Evolutionary conservation across 2,797 vertebrate species (phyloP).

Genomic region (Ctenochaetus hawaiiensis): DNA sequence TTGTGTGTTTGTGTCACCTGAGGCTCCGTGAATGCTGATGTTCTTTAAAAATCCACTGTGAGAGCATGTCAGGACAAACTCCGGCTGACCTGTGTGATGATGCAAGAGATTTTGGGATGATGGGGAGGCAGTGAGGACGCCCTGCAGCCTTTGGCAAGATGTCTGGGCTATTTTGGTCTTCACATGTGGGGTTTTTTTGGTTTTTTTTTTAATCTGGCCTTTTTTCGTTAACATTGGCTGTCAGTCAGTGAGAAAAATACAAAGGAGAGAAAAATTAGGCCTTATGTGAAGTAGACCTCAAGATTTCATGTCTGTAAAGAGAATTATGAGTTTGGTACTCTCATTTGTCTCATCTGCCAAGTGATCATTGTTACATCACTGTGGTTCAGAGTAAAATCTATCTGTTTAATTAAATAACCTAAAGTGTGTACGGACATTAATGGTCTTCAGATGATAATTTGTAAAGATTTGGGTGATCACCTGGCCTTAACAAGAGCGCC

Average conservation of each 20-base stretch:
- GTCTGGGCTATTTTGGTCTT: slow-evolving; percentile 40
- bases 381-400: background rate
- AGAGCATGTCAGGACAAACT: slow-evolving; percentile 39
- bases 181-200: slow-evolving; percentile 47
- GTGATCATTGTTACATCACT: background rate
- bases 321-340: background rate
- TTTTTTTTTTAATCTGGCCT: slow-evolving; percentile 58
- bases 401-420: background rate
- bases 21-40: background rate
- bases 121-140: slow-evolving; percentile 21
- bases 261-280: background rate
- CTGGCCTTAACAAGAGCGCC: background rate
- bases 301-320: background rate
- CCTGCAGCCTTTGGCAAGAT: slow-evolving; percentile 26
- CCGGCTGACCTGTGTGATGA: slow-evolving; percentile 27
- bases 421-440: background rate
- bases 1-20: slow-evolving; percentile 5
- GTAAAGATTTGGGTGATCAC: background rate
- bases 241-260: slow-evolving; percentile 18
- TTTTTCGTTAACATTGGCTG: slow-evolving; percentile 31
- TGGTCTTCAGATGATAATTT: background rate
- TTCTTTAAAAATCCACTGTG: slow-evolving; percentile 7
- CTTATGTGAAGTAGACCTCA: background rate
- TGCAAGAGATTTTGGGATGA: slow-evolving; percentile 33
- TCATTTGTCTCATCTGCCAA: background rate